These are phyloP conservation scores for Kryphioiulus occultus DNA, from an alignment of 2,888 invertebrate species.

Conservation along the genomic window DNA sequence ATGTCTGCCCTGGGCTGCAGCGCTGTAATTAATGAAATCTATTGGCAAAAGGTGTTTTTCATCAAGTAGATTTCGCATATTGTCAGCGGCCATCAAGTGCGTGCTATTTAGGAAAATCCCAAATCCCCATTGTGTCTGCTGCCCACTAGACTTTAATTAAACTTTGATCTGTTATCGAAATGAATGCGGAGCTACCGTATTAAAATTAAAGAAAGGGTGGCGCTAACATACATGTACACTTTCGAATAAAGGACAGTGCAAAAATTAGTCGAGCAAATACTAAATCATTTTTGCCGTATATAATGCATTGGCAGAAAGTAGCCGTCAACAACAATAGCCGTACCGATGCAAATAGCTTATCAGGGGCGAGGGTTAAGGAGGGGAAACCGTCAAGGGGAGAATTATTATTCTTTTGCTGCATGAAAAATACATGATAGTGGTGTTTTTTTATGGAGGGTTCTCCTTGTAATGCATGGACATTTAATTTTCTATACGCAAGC, in stretches of 20 bases:
- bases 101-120: not conserved
- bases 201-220: conserved; percentile 12
- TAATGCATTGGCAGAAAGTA: conserved; percentile 30
- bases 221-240: not conserved
- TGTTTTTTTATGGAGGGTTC: not conserved
- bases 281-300: not conserved
- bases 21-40: not conserved
- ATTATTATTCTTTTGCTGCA: conserved; percentile 35
- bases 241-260: not conserved
- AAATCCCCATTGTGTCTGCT: not conserved
- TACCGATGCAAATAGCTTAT: not conserved
- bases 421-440: not conserved
- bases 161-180: not conserved
- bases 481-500: conserved; percentile 31
- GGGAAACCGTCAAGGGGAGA: not conserved
- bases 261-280: conserved; percentile 20
- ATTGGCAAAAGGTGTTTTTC: not conserved
- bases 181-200: not conserved
- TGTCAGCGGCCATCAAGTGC: not conserved
- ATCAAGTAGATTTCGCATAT: not conserved
- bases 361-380: conserved; percentile 25
- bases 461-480: not conserved
- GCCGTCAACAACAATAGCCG: conserved; percentile 14
- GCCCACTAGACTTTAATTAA: not conserved
- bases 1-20: not conserved